Base-by-base conservation (phyloP, 2,113 vertebrate species). In the Pollimyrus isidori region DNA sequence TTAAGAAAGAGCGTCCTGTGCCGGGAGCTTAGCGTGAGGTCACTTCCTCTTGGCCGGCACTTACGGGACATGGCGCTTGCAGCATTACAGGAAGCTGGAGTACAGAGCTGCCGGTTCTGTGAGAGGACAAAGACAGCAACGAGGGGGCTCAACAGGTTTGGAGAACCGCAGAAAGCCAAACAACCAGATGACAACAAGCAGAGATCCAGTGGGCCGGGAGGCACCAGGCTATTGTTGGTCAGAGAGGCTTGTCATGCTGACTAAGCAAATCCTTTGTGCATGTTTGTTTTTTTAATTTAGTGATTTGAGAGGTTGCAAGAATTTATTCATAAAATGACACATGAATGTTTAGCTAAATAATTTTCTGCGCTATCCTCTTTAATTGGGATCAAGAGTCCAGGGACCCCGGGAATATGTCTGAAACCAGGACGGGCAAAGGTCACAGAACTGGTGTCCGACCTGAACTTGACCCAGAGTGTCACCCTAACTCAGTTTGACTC, bases 1-100 rank as follows among this genome's bases (percentile, higher is more conserved):
- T 85, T 85, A 50, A 85, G 46, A 85, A 85, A 85, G 7, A 85
- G 83, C 23, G n/a, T 85, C 83, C 48, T 86, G n/a, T 48, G 83
- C 3, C 21, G 45, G 45, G 48, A 86, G 83, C 46, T 23, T 9
- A 26, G 19, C 23, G 4, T 86, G 83, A 86, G 7, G 46, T 85
- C 83, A 50, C 83, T 50, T 86, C 83, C 83, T 86, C 42, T n/a
- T 49, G n/a, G 42, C 3, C 10, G 3, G 21, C 23, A 45, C 48
- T 86, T 86, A 85, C 46, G 45, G 45, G 83, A 86, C 10, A 1
- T 0, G 4, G 10, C 23, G 10, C 9, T 50, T 7, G 23, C 46
- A 11, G 46, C 3, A 23, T 49, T 49, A 86, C 45, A 21, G 45
- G 83, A 86, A 86, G 45, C 23, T 23, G 17, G 45, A 48, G 11